A percentile compares a stretch with the other conserved stretches of the same genome.
Conservation (phyloP, 2,113 vertebrate genomes). For the Gadus macrocephalus region DNA sequence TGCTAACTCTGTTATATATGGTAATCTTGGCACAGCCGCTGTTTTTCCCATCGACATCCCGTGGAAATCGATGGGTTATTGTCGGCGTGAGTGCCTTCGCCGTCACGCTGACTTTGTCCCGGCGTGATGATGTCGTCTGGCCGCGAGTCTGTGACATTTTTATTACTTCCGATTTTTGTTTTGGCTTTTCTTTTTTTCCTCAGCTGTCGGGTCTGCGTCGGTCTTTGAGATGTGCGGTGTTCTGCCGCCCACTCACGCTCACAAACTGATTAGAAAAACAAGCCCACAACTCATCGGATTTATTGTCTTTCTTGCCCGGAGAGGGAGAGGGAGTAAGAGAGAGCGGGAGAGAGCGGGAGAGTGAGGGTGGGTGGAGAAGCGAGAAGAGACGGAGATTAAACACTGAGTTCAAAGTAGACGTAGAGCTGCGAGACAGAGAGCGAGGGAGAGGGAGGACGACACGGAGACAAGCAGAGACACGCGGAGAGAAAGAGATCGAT, state of each 20-base stretch:
- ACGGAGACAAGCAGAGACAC: not conserved
- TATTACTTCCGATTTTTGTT: not conserved
- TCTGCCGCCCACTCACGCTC: not conserved
- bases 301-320: slow-evolving; percentile 1
- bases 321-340: not conserved
- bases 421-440: not conserved
- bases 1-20: slow-evolving; percentile 30
- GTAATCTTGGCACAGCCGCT: slow-evolving; percentile 16
- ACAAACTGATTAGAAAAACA: slow-evolving; percentile 1
- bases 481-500: not conserved
- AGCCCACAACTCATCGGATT: slow-evolving; percentile 12
- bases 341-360: not conserved
- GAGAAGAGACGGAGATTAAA: not conserved
- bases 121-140: slow-evolving; percentile 16
- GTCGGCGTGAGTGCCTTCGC: too few species aligned
- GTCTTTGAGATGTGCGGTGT: not conserved
- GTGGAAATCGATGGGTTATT: too few species aligned
- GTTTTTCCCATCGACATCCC: not conserved
- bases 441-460: not conserved
- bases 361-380: slow-evolving; percentile 4
- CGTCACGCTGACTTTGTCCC: slow-evolving; percentile 11
- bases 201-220: not conserved
- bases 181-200: not conserved
- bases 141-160: not conserved
- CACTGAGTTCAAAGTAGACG: too few species aligned